Base-by-base conservation (phyloP, 2,797 vertebrate genomes). In the Scolopax rusticola region DNA sequence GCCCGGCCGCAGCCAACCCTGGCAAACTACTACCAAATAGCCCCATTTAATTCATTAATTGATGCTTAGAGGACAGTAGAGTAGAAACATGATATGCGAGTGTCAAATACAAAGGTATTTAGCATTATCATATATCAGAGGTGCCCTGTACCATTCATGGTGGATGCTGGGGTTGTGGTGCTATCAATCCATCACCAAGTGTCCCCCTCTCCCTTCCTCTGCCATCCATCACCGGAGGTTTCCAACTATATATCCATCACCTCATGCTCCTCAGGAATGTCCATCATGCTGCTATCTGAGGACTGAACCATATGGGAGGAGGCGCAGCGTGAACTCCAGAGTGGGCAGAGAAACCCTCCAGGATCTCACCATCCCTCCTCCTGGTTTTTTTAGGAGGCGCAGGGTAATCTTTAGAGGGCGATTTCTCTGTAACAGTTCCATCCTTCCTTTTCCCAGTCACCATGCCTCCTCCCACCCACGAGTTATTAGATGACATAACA, bases 401-500 rank as follows among this genome's bases (percentile, higher is more conserved):
- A 18, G 41, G 64, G 80, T 27, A 50, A 79, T 60, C 89, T 76
- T 65, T 10, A 33, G 65, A 69, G 56, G 74, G 61, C 1, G 2
- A 74, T 74, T 89, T 70, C 53, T 50, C 75, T 88, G 76, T 63
- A 81, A 63, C 75, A 28, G 28, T 11, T 73, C 15, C 53, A 38
- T 45, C 74, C 84, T 74, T 74, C 67, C 81, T 73, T 83, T 79
- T 12, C 36, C 25, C 77, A 43, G 51, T 36, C 82, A 60, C 60
- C 47, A 15, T 50, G 74, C 87, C 95, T 92, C 70, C 82, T 94
- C 81, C 73, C 82, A 90, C 48, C 93, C 89, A 18, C 64, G 92
- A 97, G 84, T 97, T 95, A 96, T 93, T 97, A 94, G 93, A 73
- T 96, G 96, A 97, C 85, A 94, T 83, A 96, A 97, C 89, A 92